Percentiles rank a stretch among this genome's conserved stretches.
Conservation (phyloP, 2,797 vertebrate genomes). For the Ceyx erithaca region DNA sequence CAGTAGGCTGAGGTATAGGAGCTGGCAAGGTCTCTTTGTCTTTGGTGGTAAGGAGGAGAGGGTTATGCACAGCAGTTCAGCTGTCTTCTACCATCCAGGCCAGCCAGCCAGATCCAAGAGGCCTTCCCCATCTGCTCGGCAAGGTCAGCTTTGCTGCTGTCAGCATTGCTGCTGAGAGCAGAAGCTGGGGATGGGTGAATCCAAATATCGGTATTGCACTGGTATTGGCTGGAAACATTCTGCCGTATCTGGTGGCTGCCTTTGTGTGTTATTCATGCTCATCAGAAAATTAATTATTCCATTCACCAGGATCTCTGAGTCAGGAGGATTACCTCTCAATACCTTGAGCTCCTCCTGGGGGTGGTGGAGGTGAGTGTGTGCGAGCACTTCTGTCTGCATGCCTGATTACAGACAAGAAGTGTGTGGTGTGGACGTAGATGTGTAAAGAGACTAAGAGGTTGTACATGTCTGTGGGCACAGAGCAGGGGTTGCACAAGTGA, state of each 20-base stretch:
- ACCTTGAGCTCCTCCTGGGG: conserved; percentile 26
- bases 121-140: background rate
- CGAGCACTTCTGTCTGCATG: background rate
- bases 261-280: conserved; percentile 18
- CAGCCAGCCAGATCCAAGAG: background rate
- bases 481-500: background rate
- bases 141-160: conserved; percentile 26
- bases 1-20: background rate
- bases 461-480: background rate
- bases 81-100: background rate
- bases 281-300: conserved; percentile 54
- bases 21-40: background rate
- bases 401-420: background rate
- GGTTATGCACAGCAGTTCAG: background rate
- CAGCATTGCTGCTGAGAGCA: conserved; percentile 51
- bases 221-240: conserved; percentile 45
- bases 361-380: background rate
- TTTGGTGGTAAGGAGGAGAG: background rate
- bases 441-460: background rate
- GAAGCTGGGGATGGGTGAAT: conserved; percentile 44
- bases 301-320: background rate
- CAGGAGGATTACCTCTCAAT: conserved; percentile 8
- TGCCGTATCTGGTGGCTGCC: conserved; percentile 20
- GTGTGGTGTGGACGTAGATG: background rate
- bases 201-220: conserved; percentile 42